phyloP scores from a whole-genome alignment of 2,113 vertebrate genomes.

The Reinhardtius hippoglossoides region DNA sequence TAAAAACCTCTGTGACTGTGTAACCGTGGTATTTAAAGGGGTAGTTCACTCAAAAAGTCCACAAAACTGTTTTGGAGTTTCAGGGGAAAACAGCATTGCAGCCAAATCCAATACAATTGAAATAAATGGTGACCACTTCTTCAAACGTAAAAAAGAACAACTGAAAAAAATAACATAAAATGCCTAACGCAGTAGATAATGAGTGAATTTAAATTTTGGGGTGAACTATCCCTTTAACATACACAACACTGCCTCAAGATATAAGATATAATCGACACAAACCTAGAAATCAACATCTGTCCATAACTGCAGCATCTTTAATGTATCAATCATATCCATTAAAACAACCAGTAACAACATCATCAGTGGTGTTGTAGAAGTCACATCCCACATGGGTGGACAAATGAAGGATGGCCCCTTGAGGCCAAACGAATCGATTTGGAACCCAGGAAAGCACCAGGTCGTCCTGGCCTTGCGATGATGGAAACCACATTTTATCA shows the following conservation, averaged over 20 bases:
- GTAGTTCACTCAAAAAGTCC: no score
- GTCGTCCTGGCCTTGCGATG: not conserved
- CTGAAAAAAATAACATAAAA: no score
- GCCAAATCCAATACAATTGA: no score
- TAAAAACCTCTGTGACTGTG: not conserved
- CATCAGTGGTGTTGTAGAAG: not conserved
- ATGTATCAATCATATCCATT: not conserved
- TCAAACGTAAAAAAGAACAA: no score
- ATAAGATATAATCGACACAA: not conserved
- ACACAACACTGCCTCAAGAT: not conserved
- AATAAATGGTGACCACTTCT: no score
- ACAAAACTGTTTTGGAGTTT: no score
- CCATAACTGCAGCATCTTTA: not conserved
- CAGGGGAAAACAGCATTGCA: no score
- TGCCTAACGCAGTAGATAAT: no score
- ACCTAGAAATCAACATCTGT: not conserved
- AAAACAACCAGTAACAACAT: not conserved
- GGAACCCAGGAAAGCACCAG: not conserved
- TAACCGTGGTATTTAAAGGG: no score
- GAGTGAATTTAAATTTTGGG: no score
- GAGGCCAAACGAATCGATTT: not conserved
- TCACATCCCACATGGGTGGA: not conserved
- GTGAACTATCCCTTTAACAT: no score
- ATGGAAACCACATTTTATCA: constrained; percentile 8
- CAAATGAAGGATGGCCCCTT: not conserved